A percentile compares a stretch with the other conserved stretches of the same genome.
These are phyloP conservation scores for Tolypeutes matacus DNA, from an alignment of 2,797 vertebrate genomes.

Conservation along the genomic window DNA sequence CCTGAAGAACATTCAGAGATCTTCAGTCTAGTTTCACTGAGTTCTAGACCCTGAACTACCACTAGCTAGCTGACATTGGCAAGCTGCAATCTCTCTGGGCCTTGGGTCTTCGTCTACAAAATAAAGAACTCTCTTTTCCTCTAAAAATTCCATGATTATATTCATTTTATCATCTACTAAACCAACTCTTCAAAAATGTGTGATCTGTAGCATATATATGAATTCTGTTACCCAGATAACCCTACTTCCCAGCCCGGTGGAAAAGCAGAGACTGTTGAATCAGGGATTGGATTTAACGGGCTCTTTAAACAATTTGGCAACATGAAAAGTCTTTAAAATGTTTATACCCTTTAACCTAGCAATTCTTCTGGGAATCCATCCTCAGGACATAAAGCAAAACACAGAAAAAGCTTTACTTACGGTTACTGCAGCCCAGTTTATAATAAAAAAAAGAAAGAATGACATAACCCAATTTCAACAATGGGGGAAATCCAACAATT, in stretches of 20 bases:
- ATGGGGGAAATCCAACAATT: not conserved
- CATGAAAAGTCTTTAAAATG: conserved; percentile 43
- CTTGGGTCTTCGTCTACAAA: conserved; percentile 9
- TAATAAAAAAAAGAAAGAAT: conserved; percentile 41
- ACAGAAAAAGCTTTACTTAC: not conserved
- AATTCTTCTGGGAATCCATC: conserved; percentile 32
- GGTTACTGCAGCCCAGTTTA: not conserved
- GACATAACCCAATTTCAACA: conserved; percentile 50
- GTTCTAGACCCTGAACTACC: not conserved
- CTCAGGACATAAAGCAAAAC: conserved; percentile 56
- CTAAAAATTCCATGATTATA: not conserved
- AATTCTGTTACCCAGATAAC: not conserved
- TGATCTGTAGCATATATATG: not conserved
- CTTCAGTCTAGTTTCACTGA: not conserved
- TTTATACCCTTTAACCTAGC: conserved; percentile 6
- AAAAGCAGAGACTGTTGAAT: conserved; percentile 22
- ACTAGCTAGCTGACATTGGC: not conserved
- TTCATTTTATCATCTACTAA: conserved; percentile 3
- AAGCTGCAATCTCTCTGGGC: not conserved
- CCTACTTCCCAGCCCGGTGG: not conserved
- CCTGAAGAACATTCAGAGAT: conserved; percentile 36
- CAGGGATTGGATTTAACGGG: not conserved
- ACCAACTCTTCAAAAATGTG: conserved; percentile 30
- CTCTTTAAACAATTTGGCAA: conserved; percentile 38
- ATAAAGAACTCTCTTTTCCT: conserved; percentile 5